phyloP scores from a whole-genome alignment of 2,888 invertebrate genomes.

The Eupeodes latifasciatus region DNA sequence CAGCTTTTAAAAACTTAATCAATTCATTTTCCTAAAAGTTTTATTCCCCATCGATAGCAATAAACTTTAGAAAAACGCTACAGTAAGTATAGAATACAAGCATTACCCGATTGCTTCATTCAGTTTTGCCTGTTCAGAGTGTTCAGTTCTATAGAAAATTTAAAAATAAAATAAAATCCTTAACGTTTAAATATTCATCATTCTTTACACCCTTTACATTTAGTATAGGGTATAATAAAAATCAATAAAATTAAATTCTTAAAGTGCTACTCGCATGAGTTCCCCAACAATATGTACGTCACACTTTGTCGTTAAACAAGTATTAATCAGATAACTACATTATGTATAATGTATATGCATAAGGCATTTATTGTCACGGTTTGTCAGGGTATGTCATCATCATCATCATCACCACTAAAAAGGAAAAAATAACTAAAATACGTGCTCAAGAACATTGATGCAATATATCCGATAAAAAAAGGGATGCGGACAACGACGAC shows the following conservation, averaged over 20 bases:
- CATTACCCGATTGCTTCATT: background rate
- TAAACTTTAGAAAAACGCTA: background rate
- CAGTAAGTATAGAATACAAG: background rate
- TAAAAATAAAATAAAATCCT: background rate
- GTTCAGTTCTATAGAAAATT: background rate
- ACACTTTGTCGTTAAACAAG: slow-evolving; percentile 42
- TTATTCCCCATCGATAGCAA: background rate
- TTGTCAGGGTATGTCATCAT: slow-evolving; percentile 38
- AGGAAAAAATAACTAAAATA: slow-evolving; percentile 6
- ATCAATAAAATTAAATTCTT: slow-evolving; percentile 59
- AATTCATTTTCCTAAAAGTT: background rate
- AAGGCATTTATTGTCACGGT: slow-evolving; percentile 16
- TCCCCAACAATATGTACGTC: slow-evolving; percentile 24
- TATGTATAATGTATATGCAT: background rate
- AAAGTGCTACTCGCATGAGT: slow-evolving; percentile 9
- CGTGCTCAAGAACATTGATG: slow-evolving; percentile 54
- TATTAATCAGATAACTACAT: slow-evolving; percentile 58
- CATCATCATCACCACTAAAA: background rate
- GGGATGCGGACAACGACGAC: background rate
- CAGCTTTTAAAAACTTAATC: slow-evolving; percentile 8
- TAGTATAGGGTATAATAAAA: slow-evolving; percentile 7
- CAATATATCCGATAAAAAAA: slow-evolving; percentile 28
- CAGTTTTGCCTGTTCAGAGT: background rate
- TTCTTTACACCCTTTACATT: background rate
- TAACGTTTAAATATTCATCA: background rate